phyloP scores from a whole-genome alignment of 2,797 vertebrate genomes.

The Brotula barbata region DNA sequence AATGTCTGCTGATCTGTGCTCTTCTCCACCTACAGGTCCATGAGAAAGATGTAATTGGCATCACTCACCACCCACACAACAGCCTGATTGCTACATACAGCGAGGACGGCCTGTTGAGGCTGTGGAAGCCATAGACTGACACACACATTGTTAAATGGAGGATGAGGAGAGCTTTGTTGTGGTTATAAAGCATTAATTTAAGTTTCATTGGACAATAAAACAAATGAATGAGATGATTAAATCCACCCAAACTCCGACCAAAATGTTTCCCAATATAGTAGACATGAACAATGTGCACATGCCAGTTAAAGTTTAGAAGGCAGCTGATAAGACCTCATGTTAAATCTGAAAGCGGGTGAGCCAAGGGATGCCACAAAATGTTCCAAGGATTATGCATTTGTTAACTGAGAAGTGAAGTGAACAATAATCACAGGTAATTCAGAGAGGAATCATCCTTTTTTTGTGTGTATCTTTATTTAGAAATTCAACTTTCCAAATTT shows the following conservation, averaged over 20 bases:
- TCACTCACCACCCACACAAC: conserved; percentile 97
- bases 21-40: conserved; percentile 84
- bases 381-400: no score
- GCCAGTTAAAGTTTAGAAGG: not conserved
- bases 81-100: conserved; percentile 95
- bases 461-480: no score
- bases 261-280: no score
- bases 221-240: not conserved
- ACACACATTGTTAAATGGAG: conserved; percentile 7
- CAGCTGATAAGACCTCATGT: not conserved
- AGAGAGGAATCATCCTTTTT: no score
- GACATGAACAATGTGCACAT: not conserved
- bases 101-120: conserved; percentile 93
- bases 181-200: conserved; percentile 17
- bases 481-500: no score
- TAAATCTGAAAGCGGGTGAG: no score
- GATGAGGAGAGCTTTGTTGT: conserved; percentile 19
- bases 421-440: no score
- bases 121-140: conserved; percentile 88
- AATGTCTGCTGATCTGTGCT: conserved; percentile 32
- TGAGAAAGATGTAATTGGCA: conserved; percentile 96
- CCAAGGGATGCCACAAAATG: no score
- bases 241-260: no score
- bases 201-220: not conserved
- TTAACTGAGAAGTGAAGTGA: no score